Conservation (phyloP, 2,113 vertebrate genomes). For the Phaetusa simplex region DNA sequence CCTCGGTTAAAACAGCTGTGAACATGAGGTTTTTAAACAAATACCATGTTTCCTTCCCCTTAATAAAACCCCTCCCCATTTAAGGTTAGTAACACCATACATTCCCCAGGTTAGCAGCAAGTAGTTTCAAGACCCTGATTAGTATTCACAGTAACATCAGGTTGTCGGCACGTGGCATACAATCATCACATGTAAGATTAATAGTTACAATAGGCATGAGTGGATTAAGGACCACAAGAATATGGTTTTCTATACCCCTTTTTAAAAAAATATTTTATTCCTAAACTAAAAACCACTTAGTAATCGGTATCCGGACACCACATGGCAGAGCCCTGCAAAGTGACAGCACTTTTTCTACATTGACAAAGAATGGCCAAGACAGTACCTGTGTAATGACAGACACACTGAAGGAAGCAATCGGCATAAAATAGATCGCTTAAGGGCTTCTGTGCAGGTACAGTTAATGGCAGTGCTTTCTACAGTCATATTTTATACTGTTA, state of each 20-base stretch:
- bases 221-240: neutral
- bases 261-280: constrained; percentile 70
- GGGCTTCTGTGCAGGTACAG: constrained; percentile 45
- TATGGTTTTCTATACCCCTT: neutral
- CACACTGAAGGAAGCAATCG: constrained; percentile 40
- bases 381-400: neutral
- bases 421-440: neutral
- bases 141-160: constrained; percentile 48
- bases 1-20: neutral
- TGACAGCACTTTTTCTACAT: neutral
- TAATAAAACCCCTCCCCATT: rapidly evolving
- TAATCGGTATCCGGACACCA: neutral
- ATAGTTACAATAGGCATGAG: neutral
- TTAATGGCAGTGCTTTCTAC: constrained; percentile 50
- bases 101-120: constrained; percentile 25
- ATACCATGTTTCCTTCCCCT: neutral
- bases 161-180: neutral
- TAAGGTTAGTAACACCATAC: neutral
- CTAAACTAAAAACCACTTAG: constrained; percentile 46
- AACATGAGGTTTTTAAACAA: neutral
- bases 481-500: neutral
- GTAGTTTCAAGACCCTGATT: neutral
- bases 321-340: constrained; percentile 36
- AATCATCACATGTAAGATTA: neutral
- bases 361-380: neutral